A percentile compares a stretch with the other conserved stretches of the same genome.
phyloP scores from a whole-genome alignment of 2,797 vertebrate species.

The Scolopax rusticola region DNA sequence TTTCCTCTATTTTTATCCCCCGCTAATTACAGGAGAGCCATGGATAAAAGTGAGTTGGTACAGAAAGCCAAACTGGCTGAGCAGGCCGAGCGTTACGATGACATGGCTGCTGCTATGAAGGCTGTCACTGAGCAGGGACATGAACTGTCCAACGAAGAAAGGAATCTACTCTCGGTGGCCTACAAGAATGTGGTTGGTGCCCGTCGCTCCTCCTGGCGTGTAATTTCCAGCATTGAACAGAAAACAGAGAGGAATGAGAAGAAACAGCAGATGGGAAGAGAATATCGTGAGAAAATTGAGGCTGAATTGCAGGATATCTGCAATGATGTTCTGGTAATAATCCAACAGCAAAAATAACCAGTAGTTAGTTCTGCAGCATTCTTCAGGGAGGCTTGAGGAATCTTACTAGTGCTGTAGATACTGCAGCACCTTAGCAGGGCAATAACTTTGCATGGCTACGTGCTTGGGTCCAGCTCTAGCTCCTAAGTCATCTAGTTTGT shows the following conservation, averaged over 20 bases:
- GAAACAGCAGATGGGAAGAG: constrained; percentile 96
- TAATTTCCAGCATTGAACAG: constrained; percentile 98
- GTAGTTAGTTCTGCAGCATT: constrained; percentile 29
- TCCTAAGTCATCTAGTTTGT: neutral
- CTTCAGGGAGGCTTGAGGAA: constrained; percentile 13
- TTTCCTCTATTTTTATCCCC: neutral
- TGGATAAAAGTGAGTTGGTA: constrained; percentile 97
- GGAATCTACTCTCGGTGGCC: constrained; percentile 97
- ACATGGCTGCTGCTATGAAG: constrained; percentile 98
- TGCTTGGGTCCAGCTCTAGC: neutral
- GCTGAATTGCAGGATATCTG: constrained; percentile 95
- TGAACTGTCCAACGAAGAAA: constrained; percentile 96
- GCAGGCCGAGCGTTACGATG: constrained; percentile 98
- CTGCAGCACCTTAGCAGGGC: neutral
- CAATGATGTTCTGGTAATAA: constrained; percentile 94
- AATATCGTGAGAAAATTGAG: constrained; percentile 97
- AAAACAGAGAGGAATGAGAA: constrained; percentile 96
- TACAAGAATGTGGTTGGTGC: constrained; percentile 99
- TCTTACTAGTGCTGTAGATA: neutral
- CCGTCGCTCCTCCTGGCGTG: constrained; percentile 97
- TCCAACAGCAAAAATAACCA: constrained; percentile 60
- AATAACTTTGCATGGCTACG: neutral
- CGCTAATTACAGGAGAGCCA: constrained; percentile 78
- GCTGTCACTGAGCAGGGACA: constrained; percentile 92
- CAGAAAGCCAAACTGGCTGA: constrained; percentile 99